A percentile compares a stretch with the other conserved stretches of the same genome.
These are phyloP conservation scores for Cephonodes hylas DNA, from an alignment of 2,888 invertebrate genomes.

Conservation along the genomic window DNA sequence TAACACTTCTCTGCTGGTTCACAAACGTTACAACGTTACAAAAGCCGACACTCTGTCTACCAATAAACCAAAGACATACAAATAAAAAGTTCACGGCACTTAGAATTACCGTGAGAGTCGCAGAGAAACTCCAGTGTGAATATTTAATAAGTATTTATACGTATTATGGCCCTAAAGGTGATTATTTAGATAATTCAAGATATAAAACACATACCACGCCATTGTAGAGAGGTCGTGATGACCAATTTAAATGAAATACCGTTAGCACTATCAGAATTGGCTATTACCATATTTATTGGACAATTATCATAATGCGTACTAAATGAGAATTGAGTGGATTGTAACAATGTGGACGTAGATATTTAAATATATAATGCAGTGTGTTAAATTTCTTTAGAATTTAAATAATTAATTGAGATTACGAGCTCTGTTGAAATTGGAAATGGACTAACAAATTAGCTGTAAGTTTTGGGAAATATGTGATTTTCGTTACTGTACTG, in stretches of 20 bases:
- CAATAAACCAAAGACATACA: not conserved
- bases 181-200: slow-evolving; percentile 24
- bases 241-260: slow-evolving; percentile 28
- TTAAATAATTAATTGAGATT: not conserved
- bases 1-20: no score
- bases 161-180: slow-evolving; percentile 13
- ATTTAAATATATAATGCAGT: not conserved
- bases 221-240: slow-evolving; percentile 27
- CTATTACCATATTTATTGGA: slow-evolving; percentile 38
- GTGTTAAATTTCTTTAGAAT: not conserved
- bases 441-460: no score
- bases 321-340: slow-evolving; percentile 23
- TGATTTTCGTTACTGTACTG: not conserved
- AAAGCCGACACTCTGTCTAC: not conserved
- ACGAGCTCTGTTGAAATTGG: not conserved
- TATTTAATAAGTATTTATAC: not conserved
- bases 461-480: no score
- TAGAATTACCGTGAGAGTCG: not conserved
- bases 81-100: not conserved
- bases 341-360: not conserved
- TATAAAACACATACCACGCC: slow-evolving; percentile 19
- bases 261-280: slow-evolving; percentile 28
- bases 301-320: slow-evolving; percentile 38
- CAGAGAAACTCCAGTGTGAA: not conserved
- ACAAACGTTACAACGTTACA: no score